Evolutionary conservation across 2,888 invertebrate species (phyloP).

Genomic region (Cryptus armator): DNA sequence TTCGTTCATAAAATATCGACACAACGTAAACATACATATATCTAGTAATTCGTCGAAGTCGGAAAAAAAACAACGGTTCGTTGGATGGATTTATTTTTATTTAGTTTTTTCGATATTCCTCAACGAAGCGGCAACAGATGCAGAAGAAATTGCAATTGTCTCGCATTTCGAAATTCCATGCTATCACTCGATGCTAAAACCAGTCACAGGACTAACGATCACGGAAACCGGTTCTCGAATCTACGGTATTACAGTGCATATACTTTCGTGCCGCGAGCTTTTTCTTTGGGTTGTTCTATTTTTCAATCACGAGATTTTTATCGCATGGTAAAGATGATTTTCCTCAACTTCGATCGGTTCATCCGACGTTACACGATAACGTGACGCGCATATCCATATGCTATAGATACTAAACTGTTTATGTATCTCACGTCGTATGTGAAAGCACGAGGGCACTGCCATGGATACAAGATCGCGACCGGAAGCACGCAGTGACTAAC

Average conservation of each 20-base stretch:
- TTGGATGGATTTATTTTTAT: neutral
- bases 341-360: neutral
- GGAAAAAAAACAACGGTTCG: neutral
- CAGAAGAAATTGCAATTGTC: too few species aligned
- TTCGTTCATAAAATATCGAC: too few species aligned
- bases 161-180: neutral
- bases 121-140: neutral
- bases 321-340: neutral
- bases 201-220: neutral
- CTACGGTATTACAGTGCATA: neutral
- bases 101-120: neutral
- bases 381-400: neutral
- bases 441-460: constrained; percentile 46
- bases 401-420: constrained; percentile 16
- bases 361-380: neutral
- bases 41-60: neutral
- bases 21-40: too few species aligned
- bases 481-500: constrained; percentile 60
- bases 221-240: neutral
- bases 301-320: too few species aligned
- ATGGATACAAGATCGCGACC: constrained; percentile 50
- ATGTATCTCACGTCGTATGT: neutral
- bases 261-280: neutral
- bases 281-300: neutral
- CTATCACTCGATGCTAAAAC: neutral